Evolutionary conservation across 2,888 invertebrate genomes (phyloP).

Genomic region (Silvanus unidentatus): DNA sequence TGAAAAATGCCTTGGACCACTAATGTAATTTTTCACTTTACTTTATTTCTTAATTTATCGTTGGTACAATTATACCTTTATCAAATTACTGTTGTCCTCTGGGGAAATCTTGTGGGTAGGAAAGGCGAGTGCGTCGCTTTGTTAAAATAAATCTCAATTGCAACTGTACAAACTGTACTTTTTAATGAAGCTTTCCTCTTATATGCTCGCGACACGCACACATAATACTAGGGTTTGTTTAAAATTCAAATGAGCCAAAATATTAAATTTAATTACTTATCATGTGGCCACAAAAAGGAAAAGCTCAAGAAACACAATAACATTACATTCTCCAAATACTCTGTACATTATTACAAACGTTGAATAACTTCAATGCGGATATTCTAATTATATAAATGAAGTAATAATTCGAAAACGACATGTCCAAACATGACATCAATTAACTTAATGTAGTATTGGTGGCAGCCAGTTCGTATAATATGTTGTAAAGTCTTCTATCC

Average conservation of each 20-base stretch:
- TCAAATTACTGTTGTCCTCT: slow-evolving; percentile 18
- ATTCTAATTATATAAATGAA: background rate
- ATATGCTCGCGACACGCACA: no score
- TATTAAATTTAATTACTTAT: no score
- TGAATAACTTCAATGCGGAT: no score
- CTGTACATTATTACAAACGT: no score
- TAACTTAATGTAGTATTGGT: background rate
- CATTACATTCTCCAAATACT: no score
- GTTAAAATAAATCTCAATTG: slow-evolving; percentile 20
- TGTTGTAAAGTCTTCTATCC: no score
- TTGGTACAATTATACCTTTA: slow-evolving; percentile 20
- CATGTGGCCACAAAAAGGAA: no score
- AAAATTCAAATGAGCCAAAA: no score
- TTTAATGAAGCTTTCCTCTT: slow-evolving; percentile 16
- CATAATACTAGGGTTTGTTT: no score
- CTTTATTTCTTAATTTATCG: slow-evolving; percentile 17
- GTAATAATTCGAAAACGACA: background rate
- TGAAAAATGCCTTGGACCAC: no score
- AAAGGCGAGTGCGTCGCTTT: slow-evolving; percentile 14
- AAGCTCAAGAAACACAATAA: no score
- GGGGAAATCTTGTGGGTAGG: slow-evolving; percentile 16
- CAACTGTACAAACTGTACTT: slow-evolving; percentile 13
- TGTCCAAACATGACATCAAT: slow-evolving; percentile 2
- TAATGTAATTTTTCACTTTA: background rate
- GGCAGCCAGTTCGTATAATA: no score